Conservation (phyloP, 2,888 invertebrate species). For the Brenthis daphne region DNA sequence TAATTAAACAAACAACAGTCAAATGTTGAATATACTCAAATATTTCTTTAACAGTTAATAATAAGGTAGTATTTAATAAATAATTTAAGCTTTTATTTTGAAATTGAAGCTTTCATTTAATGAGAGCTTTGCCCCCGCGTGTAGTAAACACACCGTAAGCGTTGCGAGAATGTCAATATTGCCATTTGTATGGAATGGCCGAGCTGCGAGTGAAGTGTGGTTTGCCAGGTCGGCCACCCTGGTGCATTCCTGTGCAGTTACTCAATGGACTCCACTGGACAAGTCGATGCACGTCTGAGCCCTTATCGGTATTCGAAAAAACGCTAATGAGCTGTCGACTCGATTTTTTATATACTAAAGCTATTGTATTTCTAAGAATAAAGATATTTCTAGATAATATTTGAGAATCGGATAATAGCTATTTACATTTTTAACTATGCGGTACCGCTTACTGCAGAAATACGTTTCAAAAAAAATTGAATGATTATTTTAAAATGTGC, state of each 20-base stretch:
- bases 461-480: too few species aligned
- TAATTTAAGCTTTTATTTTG: too few species aligned
- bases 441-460: too few species aligned
- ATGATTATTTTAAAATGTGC: too few species aligned
- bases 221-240: conserved; percentile 18
- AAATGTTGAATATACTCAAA: too few species aligned
- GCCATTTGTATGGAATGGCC: conserved; percentile 10
- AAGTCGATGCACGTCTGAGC: conserved; percentile 34
- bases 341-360: neutral
- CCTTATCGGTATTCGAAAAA: conserved; percentile 19
- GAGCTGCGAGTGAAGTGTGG: neutral
- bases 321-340: conserved; percentile 5
- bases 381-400: neutral
- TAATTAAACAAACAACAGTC: too few species aligned
- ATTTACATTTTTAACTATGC: too few species aligned
- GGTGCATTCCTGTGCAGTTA: conserved; percentile 43
- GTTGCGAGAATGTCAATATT: conserved; percentile 9
- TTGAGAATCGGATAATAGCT: neutral
- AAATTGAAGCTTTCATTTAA: neutral
- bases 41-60: too few species aligned
- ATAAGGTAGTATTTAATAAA: too few species aligned
- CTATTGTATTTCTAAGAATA: neutral
- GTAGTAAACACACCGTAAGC: neutral
- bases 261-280: conserved; percentile 39
- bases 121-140: conserved; percentile 4